phyloP scores from a whole-genome alignment of 2,888 invertebrate species.

The Dioctria linearis region DNA sequence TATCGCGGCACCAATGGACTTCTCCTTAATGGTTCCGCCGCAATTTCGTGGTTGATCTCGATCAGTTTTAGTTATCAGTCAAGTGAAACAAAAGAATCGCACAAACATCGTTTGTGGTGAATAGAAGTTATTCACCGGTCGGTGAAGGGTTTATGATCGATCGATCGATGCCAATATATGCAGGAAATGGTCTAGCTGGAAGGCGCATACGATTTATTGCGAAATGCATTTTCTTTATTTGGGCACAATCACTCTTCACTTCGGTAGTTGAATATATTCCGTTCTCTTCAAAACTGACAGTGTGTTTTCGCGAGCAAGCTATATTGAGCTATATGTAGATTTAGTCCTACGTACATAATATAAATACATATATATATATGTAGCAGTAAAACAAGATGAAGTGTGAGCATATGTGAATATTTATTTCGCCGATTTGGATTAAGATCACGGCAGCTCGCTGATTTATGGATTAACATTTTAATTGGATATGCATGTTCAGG shows the following conservation, averaged over 20 bases:
- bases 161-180: neutral
- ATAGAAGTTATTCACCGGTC: neutral
- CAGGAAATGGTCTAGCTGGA: constrained; percentile 1
- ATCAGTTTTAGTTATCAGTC: constrained; percentile 5
- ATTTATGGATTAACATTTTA: constrained; percentile 57
- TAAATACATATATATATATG: neutral
- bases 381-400: constrained; percentile 32
- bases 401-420: constrained; percentile 46
- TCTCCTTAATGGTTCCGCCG: constrained; percentile 35
- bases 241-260: constrained; percentile 2
- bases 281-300: constrained; percentile 25
- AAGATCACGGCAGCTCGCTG: constrained; percentile 53
- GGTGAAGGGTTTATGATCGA: constrained; percentile 20
- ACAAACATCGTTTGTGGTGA: constrained; percentile 7
- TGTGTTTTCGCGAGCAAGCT: constrained; percentile 1
- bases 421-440: constrained; percentile 50
- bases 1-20: constrained; percentile 54
- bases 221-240: constrained; percentile 12
- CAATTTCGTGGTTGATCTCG: constrained; percentile 37
- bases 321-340: constrained; percentile 12
- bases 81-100: constrained; percentile 32
- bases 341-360: neutral
- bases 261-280: constrained; percentile 10
- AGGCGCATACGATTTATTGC: constrained; percentile 12
- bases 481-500: constrained; percentile 55